Conservation (phyloP, 2,797 vertebrate species). For the Aplochiton taeniatus region DNA sequence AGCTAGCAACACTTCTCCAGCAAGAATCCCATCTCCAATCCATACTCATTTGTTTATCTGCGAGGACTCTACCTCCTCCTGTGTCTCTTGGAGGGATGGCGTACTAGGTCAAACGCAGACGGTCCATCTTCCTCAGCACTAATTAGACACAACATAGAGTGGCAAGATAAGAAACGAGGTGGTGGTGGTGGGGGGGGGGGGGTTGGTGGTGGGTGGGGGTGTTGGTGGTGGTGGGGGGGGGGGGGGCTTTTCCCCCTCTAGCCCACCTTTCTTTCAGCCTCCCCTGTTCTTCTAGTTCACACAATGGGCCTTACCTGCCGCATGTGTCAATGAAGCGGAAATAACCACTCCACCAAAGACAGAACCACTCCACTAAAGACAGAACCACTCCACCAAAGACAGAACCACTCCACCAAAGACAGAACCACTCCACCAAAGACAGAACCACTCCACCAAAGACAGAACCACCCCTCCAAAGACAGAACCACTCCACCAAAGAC, state of each 20-base stretch:
- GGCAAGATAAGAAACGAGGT: conserved; percentile 6
- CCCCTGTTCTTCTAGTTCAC: conserved; percentile 3
- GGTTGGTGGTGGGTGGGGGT: background rate
- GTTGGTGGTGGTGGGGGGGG: background rate
- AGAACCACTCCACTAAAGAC: too few relatives aligned
- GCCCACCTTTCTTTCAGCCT: background rate
- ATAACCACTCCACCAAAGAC: too few relatives aligned
- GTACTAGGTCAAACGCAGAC: conserved; percentile 48
- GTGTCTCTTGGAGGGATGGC: conserved; percentile 30
- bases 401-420: too few relatives aligned
- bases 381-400: too few relatives aligned
- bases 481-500: too few relatives aligned
- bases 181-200: conserved; percentile 1
- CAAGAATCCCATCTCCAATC: conserved; percentile 46
- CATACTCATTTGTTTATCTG: conserved; percentile 66
- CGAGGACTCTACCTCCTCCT: conserved; percentile 38
- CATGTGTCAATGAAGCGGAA: too few relatives aligned
- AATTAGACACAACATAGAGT: conserved; percentile 45
- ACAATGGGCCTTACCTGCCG: background rate
- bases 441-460: too few relatives aligned
- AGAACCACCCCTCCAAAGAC: too few relatives aligned
- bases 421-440: too few relatives aligned
- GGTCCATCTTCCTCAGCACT: conserved; percentile 50
- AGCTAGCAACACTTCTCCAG: conserved; percentile 59
- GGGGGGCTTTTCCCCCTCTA: too few relatives aligned